Percentiles rank a stretch among this genome's conserved stretches.
Evolutionary conservation across 2,797 vertebrate species (phyloP).

Genomic region (Neopelma chrysocephalum): DNA sequence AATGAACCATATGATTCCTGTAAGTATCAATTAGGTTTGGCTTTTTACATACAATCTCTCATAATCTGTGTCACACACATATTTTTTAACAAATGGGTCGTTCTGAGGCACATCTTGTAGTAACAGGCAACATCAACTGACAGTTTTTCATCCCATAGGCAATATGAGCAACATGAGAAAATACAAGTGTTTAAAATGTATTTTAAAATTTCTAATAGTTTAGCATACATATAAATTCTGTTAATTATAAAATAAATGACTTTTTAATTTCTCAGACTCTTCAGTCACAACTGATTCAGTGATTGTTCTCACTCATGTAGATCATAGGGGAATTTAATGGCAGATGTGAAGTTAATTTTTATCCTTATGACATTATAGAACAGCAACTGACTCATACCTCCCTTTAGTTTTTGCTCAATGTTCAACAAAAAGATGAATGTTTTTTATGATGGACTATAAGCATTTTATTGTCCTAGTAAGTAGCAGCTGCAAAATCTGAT

Average conservation of each 20-base stretch:
- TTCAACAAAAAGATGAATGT: neutral
- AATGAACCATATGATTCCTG: neutral
- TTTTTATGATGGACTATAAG: neutral
- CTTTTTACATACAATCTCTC: neutral
- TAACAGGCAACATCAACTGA: neutral
- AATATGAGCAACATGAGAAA: neutral
- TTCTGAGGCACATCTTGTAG: neutral
- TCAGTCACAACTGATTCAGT: neutral
- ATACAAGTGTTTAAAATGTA: neutral
- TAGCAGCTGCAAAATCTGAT: neutral
- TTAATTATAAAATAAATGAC: neutral
- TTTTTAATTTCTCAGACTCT: neutral
- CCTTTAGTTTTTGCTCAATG: neutral
- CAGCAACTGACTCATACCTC: neutral
- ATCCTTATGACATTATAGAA: neutral
- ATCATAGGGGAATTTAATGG: neutral
- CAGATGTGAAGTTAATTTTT: neutral
- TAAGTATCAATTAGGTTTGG: neutral
- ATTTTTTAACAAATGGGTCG: neutral
- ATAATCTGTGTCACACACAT: neutral
- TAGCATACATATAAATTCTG: neutral
- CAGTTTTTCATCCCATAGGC: neutral
- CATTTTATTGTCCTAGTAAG: slow-evolving; percentile 6
- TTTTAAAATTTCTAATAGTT: neutral
- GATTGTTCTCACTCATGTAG: neutral